These are phyloP conservation scores for Thymelicus sylvestris DNA, from an alignment of 2,888 invertebrate genomes.

Conservation along the genomic window DNA sequence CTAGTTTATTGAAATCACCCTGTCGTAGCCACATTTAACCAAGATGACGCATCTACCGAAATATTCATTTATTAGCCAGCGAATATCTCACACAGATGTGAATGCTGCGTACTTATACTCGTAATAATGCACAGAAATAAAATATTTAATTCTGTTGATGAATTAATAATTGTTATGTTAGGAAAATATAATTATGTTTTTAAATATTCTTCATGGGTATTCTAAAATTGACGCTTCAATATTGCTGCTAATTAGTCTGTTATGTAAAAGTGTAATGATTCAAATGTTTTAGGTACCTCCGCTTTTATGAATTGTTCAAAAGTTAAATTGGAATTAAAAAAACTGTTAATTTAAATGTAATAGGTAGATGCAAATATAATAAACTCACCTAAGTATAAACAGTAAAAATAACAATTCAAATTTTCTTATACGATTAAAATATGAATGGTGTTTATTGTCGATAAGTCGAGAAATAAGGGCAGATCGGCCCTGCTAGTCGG, in stretches of 20 bases:
- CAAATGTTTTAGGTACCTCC: no score
- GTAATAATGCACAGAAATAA: constrained; percentile 15
- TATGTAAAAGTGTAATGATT: no score
- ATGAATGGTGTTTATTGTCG: constrained; percentile 36
- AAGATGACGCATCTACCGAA: constrained; percentile 72
- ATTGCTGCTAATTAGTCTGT: no score
- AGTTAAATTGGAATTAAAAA: no score
- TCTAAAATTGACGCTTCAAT: no score
- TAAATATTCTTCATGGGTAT: no score
- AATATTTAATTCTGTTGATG: not conserved
- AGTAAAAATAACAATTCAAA: no score
- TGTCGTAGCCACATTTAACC: constrained; percentile 63
- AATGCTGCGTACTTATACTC: constrained; percentile 19
- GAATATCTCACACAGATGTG: constrained; percentile 35
- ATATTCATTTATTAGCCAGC: constrained; percentile 56
- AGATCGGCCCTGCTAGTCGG: constrained; percentile 58
- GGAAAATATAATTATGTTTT: no score
- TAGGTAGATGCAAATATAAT: no score
- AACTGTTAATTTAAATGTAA: no score
- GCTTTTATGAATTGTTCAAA: no score
- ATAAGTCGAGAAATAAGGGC: constrained; percentile 48
- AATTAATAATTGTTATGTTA: not conserved
- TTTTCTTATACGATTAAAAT: not conserved
- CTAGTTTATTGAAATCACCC: constrained; percentile 56
- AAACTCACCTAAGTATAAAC: no score